Evolutionary conservation across 1,140 invertebrate species (phyloP).

Genomic region (Caenorhabditis inopinata): DNA sequence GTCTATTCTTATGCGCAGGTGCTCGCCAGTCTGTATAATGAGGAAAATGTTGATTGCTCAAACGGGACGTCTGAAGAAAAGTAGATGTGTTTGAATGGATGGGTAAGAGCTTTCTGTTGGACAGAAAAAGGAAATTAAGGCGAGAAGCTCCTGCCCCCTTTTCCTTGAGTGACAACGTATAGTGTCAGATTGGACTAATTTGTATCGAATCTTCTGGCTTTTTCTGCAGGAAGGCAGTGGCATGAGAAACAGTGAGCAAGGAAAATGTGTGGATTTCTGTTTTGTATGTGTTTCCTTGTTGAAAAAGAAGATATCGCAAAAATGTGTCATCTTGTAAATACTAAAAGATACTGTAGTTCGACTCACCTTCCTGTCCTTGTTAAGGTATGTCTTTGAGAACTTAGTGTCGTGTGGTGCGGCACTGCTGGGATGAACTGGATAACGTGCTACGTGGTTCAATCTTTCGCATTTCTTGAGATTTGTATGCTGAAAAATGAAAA

Average conservation of each 20-base stretch:
- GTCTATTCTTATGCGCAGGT: not conserved
- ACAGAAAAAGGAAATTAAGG: not conserved
- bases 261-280: not conserved
- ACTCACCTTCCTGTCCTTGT: slow-evolving; percentile 63
- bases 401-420: slow-evolving; percentile 58
- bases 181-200: slow-evolving; percentile 33
- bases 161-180: slow-evolving; percentile 32
- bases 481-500: slow-evolving; percentile 54
- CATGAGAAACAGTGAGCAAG: not conserved
- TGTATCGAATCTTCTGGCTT: slow-evolving; percentile 26
- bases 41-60: not conserved
- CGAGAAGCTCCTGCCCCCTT: not conserved
- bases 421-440: slow-evolving; percentile 58
- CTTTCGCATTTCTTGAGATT: slow-evolving; percentile 63
- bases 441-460: slow-evolving; percentile 58
- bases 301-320: not conserved
- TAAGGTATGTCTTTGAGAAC: slow-evolving; percentile 60
- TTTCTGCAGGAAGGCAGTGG: not conserved
- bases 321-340: no score
- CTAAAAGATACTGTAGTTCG: slow-evolving; percentile 3
- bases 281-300: not conserved
- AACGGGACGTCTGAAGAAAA: not conserved
- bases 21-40: not conserved
- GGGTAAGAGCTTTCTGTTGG: slow-evolving; percentile 1
- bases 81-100: slow-evolving; percentile 11